A percentile compares a stretch with the other conserved stretches of the same genome.
Evolutionary conservation across 2,797 vertebrate genomes (phyloP).

Genomic region (Gorsachius magnificus): DNA sequence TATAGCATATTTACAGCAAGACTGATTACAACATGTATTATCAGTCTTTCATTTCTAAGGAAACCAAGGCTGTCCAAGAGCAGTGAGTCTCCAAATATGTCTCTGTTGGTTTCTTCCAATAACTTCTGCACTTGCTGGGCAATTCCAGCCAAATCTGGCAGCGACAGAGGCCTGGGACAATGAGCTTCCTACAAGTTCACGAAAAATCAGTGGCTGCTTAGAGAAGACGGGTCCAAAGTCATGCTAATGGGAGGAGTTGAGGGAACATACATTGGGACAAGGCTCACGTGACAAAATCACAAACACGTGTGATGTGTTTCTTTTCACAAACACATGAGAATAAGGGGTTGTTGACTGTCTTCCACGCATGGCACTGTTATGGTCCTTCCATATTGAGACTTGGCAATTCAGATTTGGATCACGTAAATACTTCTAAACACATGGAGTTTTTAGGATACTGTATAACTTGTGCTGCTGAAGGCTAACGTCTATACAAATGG

Average conservation of each 20-base stretch:
- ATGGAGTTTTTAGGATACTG: background rate
- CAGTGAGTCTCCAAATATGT: background rate
- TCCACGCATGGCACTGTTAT: background rate
- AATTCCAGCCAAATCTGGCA: background rate
- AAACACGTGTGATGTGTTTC: background rate
- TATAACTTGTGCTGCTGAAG: background rate
- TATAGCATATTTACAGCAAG: background rate
- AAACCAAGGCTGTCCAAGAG: background rate
- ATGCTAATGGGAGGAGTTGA: background rate
- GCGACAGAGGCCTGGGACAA: background rate
- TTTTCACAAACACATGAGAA: background rate
- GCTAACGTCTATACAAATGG: background rate
- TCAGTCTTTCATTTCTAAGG: background rate
- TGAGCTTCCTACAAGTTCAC: background rate
- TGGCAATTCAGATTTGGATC: background rate
- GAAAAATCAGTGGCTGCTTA: background rate
- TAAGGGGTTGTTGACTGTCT: background rate
- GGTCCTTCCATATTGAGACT: background rate
- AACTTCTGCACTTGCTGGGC: background rate
- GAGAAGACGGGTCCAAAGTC: background rate
- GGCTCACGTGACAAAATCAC: background rate
- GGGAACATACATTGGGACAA: accelerated
- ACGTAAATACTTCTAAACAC: background rate
- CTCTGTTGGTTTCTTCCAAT: background rate
- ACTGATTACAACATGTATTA: background rate